These are phyloP conservation scores for Protobothrops mucrosquamatus DNA, from an alignment of 2,113 vertebrate species.

Conservation along the genomic window DNA sequence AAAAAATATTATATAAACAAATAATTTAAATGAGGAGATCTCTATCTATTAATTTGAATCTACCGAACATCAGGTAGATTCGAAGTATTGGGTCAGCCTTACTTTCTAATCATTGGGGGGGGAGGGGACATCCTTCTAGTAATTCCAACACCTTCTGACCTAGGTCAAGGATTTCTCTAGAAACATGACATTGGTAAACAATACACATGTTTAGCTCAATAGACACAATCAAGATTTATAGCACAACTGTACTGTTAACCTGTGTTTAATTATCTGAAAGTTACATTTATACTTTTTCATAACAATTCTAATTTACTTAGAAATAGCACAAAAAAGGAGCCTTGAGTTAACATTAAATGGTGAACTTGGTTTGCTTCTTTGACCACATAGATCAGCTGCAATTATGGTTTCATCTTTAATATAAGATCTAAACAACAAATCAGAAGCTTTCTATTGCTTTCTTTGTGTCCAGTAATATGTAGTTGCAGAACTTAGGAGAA, in stretches of 20 bases:
- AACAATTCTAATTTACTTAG: background rate
- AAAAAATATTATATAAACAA: too few relatives aligned
- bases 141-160: background rate
- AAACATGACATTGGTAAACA: background rate
- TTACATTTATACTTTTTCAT: background rate
- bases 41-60: too few relatives aligned
- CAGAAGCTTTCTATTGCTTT: background rate
- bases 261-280: background rate
- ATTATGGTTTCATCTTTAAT: background rate
- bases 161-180: background rate
- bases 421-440: background rate
- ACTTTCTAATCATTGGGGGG: background rate
- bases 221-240: background rate
- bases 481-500: background rate
- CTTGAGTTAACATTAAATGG: background rate
- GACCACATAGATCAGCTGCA: background rate
- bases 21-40: too few relatives aligned
- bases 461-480: background rate
- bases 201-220: background rate
- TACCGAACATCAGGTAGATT: background rate
- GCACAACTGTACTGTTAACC: background rate
- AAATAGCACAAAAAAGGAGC: background rate
- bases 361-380: too few relatives aligned
- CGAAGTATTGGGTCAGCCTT: background rate
- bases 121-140: background rate